A percentile compares a stretch with the other conserved stretches of the same genome.
phyloP scores from a whole-genome alignment of 2,888 invertebrate species.

The Beris chalybata region DNA sequence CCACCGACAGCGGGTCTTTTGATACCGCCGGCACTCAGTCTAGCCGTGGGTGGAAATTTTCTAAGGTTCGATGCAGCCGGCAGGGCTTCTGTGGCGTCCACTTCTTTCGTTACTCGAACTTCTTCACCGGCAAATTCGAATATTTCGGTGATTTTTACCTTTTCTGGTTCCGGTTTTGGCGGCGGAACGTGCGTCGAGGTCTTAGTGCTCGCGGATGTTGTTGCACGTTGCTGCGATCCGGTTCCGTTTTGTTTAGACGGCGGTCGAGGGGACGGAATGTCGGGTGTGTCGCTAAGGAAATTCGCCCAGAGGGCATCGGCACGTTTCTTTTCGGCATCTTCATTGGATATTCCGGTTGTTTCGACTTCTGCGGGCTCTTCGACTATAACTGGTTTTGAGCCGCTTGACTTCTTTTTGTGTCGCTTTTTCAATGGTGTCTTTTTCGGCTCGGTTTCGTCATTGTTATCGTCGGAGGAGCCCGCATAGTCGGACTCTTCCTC shows the following conservation, averaged over 20 bases:
- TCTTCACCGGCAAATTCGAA: conserved; percentile 90
- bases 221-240: conserved; percentile 33
- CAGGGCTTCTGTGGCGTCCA: conserved; percentile 44
- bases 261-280: background rate
- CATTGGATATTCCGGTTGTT: conserved; percentile 50
- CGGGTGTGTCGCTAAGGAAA: conserved; percentile 66
- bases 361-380: conserved; percentile 28
- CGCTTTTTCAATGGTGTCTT: conserved; percentile 42
- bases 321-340: conserved; percentile 69
- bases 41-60: conserved; percentile 45
- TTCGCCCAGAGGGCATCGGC: conserved; percentile 80
- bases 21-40: conserved; percentile 41
- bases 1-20: conserved; percentile 58
- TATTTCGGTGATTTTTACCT: conserved; percentile 66
- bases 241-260: background rate
- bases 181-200: conserved; percentile 36
- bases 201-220: conserved; percentile 36
- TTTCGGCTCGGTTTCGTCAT: conserved; percentile 40
- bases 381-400: conserved; percentile 43
- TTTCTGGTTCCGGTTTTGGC: conserved; percentile 49
- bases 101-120: conserved; percentile 66
- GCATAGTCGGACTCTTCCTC: conserved; percentile 67
- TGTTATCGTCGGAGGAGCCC: conserved; percentile 54
- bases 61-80: background rate
- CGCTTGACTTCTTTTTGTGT: conserved; percentile 45